Percentiles rank a stretch among this genome's conserved stretches.
These are phyloP conservation scores for Gallinago paraguaiae DNA, from an alignment of 2,113 vertebrate genomes.

Conservation along the genomic window DNA sequence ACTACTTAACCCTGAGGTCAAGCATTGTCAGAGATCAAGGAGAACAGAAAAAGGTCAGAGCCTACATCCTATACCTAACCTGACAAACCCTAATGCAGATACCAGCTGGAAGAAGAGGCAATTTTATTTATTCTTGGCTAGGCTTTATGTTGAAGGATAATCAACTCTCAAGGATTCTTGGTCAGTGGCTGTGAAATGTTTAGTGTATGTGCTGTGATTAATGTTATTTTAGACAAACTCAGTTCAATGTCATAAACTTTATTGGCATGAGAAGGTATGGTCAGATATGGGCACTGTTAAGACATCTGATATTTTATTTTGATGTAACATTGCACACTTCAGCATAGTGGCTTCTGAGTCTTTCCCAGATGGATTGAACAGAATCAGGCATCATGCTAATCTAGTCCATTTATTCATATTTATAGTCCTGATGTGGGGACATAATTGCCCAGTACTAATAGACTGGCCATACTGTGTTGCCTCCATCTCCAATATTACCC, in stretches of 20 bases:
- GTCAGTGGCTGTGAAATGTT: neutral
- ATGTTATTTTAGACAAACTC: neutral
- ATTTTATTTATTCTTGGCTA: neutral
- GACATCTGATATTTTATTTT: neutral
- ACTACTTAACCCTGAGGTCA: neutral
- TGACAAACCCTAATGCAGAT: neutral
- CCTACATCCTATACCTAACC: neutral
- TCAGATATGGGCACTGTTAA: neutral
- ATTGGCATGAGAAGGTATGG: neutral
- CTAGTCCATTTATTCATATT: neutral
- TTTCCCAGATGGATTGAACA: neutral
- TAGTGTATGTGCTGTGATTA: neutral
- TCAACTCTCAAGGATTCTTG: neutral
- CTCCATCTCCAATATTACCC: neutral
- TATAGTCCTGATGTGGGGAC: neutral
- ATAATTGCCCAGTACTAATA: neutral
- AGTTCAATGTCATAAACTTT: neutral
- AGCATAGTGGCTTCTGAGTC: neutral
- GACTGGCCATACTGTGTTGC: neutral
- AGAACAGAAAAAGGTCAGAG: neutral
- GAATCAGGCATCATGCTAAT: neutral
- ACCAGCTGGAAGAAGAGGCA: neutral
- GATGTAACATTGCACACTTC: neutral
- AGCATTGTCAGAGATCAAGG: neutral
- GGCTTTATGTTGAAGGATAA: neutral